Evolutionary conservation across 35 echinoderm and acorn worm genomes (phyloP), one percentile per base, ranked within the genome.

Genomic region (Lytechinus variegatus): DNA sequence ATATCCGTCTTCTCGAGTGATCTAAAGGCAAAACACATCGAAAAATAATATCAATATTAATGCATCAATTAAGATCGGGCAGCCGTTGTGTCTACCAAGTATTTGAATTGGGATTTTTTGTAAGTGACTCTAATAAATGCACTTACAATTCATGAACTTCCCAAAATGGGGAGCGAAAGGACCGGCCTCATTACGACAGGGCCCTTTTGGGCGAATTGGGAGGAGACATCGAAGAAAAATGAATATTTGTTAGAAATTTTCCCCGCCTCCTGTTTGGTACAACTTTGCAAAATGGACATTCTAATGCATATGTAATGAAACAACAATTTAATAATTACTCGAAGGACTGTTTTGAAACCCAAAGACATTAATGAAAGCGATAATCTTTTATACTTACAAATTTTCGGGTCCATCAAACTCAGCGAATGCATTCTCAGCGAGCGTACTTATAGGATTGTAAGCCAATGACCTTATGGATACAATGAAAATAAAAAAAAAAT

Each of bases 1-100:
- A 99, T 99, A 8, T 95, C 13, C 6, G 98, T 98, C 12, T 95
- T 53, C 19, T 94, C 92, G 86, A 99, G 96, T 54, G 93, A 54
- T 86, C 98, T 98, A 91, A 52, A 10, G 52, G 27, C 28, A 12
- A 54, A 29, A 90, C 52, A 54, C 33, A 87, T 27, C 52, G 28
- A 90, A 44, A 90, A 53, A 9, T 44, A 44, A 44, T 44, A 44
- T 44, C 0, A 44, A 44, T 44, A 44, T 44, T 44, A 44, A 0
- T 44, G 33, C 2, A 44, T 44, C 33, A 44, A 44, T 2, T 44
- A 44, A 44, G 33, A 44, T 44, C 33, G 33, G 33, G 33, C 33
- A 44, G 33, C 33, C n/a, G n/a, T 44, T 44, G 33, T 44, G 33
- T 44, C 33, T 44, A 44, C 33, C 88, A 51, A 13, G 7, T 88